Conservation (phyloP, 2,888 invertebrate species). For the Caenorhabditis imperialis region DNA sequence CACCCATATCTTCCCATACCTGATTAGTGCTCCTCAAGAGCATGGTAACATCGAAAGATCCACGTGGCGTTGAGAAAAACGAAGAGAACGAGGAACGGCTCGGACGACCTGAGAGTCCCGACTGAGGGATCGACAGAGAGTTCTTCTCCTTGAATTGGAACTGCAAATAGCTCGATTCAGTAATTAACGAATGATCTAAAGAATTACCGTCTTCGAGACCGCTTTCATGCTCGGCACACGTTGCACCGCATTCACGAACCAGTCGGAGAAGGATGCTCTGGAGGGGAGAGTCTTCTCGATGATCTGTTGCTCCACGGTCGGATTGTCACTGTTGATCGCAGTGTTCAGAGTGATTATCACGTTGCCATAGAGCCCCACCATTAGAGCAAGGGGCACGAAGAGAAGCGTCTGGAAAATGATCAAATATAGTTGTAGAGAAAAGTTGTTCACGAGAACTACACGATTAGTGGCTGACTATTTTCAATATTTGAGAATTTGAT, state of each 20-base stretch:
- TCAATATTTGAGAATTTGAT: no score
- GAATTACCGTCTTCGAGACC: constrained; percentile 34
- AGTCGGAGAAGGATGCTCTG: constrained; percentile 58
- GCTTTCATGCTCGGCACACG: constrained; percentile 51
- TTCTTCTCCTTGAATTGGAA: constrained; percentile 54
- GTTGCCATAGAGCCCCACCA: constrained; percentile 80
- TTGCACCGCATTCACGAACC: constrained; percentile 58
- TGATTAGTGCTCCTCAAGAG: constrained; percentile 60
- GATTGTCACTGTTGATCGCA: constrained; percentile 64
- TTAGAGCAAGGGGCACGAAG: constrained; percentile 85
- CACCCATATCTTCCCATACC: constrained; percentile 7
- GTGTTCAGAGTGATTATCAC: constrained; percentile 68
- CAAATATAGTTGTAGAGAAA: no score
- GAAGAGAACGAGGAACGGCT: constrained; percentile 51
- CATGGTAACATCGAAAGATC: constrained; percentile 57
- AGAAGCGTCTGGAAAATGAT: constrained; percentile 80
- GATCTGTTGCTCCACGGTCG: constrained; percentile 54
- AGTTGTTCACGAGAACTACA: no score
- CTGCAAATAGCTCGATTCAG: constrained; percentile 6
- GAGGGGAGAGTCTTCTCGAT: constrained; percentile 51
- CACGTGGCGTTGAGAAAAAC: constrained; percentile 58
- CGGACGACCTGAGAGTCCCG: constrained; percentile 24
- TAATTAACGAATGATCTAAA: not conserved
- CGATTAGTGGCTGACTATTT: no score
- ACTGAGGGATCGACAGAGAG: constrained; percentile 51